phyloP scores from a whole-genome alignment of 2,888 invertebrate genomes.

The Meteorus cinctellus region DNA sequence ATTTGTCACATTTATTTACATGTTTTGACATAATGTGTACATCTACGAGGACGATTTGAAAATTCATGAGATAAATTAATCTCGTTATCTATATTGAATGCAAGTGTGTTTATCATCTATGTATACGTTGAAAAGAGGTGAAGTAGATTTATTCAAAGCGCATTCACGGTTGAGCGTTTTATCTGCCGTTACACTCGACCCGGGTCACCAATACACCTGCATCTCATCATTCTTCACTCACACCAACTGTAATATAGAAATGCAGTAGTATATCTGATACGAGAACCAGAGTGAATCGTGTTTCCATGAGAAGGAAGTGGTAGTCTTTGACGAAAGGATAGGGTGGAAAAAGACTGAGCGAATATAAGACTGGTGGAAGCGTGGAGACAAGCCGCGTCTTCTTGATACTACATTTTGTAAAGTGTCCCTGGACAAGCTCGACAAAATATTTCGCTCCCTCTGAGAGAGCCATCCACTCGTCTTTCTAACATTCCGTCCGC shows the following conservation, averaged over 20 bases:
- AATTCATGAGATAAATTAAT: not conserved
- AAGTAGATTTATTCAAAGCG: slow-evolving; percentile 14
- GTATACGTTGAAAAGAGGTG: not conserved
- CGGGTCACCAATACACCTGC: slow-evolving; percentile 53
- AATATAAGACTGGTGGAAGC: not conserved
- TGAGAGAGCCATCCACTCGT: not conserved
- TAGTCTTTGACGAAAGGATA: not conserved
- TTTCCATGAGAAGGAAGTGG: slow-evolving; percentile 55
- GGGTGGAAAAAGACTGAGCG: not conserved
- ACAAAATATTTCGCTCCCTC: slow-evolving; percentile 13
- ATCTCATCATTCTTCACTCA: slow-evolving; percentile 59
- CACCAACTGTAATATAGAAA: slow-evolving; percentile 59
- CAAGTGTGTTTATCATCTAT: not conserved
- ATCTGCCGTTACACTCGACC: slow-evolving; percentile 32
- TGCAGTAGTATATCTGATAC: slow-evolving; percentile 63
- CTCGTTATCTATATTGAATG: not conserved
- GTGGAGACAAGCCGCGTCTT: slow-evolving; percentile 8
- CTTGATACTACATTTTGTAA: slow-evolving; percentile 10
- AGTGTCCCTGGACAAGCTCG: slow-evolving; percentile 11
- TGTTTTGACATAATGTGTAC: not conserved
- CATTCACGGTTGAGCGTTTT: slow-evolving; percentile 34
- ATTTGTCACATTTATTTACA: slow-evolving; percentile 13
- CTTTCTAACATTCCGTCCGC: not conserved
- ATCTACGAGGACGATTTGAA: not conserved
- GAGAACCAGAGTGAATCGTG: slow-evolving; percentile 53